Base-by-base conservation (phyloP, 2,888 invertebrate species). In the Sylvicola fuscatus region DNA sequence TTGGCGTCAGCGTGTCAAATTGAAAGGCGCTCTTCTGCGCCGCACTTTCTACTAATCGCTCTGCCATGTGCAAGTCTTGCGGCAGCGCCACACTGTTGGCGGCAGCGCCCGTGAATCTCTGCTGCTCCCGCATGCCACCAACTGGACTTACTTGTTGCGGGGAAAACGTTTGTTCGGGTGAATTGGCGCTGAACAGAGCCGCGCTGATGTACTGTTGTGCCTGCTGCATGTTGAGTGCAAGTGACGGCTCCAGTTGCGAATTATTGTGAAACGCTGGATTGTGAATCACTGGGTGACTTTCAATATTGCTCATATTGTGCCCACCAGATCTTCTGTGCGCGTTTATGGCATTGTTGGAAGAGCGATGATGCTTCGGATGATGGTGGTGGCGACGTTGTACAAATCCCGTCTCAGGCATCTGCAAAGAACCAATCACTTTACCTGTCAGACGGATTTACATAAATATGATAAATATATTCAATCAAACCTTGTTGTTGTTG, bases 1-100 rank as follows among this genome's bases (percentile, higher is more conserved):
- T 56, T 43, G 57, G 56, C 48, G 58, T 57, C n/a, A 58, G 47
- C 40, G 58, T 56, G 48, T 58, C 58, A 40, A 58, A 58, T 46
- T 58, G 57, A 41, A 58, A 58, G 41, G 51, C 56, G 48, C 51
- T 57, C 42, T 54, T 54, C 41, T 53, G 51, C 41, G 49, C 54
- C 40, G 50, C 49, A 40, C 47, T 49, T 44, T 58, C 58, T 26
- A 58, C 55, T 16, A 58, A 48, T 44, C 52, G 54, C 43, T 58
- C 58, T 15, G 58, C 58, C 46, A 58, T 58, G 40, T 58, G 58
- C 40, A 57, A 39, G 38, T 57, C 56, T 29, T 37, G 35, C 27
- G 33, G 29, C n/a, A 13, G 12, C 29, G 29, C 14, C 29, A 13
- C n/a, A 13, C 14, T 7, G 8, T 7, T 27, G 7, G 11, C 7